These are phyloP conservation scores for Drosophila niveifrons DNA, from an alignment of 2,888 invertebrate genomes.

Conservation along the genomic window DNA sequence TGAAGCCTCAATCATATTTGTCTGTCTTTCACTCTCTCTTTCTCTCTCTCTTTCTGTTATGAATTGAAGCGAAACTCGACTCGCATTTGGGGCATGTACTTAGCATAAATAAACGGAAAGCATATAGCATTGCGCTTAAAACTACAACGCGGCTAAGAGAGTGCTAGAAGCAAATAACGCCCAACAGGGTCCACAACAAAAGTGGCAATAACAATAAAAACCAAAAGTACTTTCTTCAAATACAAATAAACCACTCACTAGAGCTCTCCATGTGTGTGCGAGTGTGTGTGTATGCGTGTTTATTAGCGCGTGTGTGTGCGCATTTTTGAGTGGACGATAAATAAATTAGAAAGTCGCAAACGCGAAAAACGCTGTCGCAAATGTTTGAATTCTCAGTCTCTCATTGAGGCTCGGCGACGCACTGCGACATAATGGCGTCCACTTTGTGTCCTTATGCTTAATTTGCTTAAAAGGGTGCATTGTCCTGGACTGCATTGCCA, in stretches of 20 bases:
- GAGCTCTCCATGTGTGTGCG: constrained; percentile 9
- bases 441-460: constrained; percentile 83
- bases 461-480: constrained; percentile 82
- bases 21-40: background rate
- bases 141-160: constrained; percentile 39
- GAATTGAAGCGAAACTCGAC: constrained; percentile 12
- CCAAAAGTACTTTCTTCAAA: constrained; percentile 69
- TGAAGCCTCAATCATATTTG: constrained; percentile 18
- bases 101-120: constrained; percentile 50
- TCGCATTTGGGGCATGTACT: constrained; percentile 30
- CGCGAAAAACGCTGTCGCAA: constrained; percentile 62
- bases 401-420: constrained; percentile 38
- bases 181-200: constrained; percentile 38
- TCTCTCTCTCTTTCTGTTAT: background rate
- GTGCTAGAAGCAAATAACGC: constrained; percentile 34
- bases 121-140: constrained; percentile 44
- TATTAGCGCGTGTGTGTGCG: constrained; percentile 55
- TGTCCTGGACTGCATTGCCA: constrained; percentile 44
- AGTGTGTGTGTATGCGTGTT: constrained; percentile 47
- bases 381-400: constrained; percentile 35
- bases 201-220: constrained; percentile 64
- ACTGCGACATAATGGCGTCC: constrained; percentile 83
- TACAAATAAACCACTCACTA: constrained; percentile 58
- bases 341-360: constrained; percentile 77
- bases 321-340: constrained; percentile 70